Percentiles rank a stretch among this genome's conserved stretches.
phyloP scores from a whole-genome alignment of 2,888 invertebrate genomes.

The Parthenolecanium corni region DNA sequence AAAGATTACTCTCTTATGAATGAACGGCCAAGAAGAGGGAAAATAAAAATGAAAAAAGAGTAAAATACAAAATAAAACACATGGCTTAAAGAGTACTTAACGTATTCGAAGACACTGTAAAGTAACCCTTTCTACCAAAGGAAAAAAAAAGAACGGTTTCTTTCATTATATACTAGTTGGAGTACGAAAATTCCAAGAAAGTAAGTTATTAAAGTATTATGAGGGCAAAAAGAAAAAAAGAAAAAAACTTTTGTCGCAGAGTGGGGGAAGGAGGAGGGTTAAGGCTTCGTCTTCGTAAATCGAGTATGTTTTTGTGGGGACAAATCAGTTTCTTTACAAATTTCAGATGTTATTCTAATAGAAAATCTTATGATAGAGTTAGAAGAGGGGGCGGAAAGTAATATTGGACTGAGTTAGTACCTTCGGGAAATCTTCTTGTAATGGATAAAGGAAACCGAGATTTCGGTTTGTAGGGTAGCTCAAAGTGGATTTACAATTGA shows the following conservation, averaged over 20 bases:
- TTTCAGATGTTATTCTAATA: conserved; percentile 8
- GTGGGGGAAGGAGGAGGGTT: too few relatives aligned
- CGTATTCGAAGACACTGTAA: conserved; percentile 17
- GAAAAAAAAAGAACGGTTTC: conserved; percentile 14
- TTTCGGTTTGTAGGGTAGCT: conserved; percentile 10
- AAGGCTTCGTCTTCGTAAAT: conserved; percentile 8
- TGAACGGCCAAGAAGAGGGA: neutral
- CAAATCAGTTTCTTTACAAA: conserved; percentile 23
- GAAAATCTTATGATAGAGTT: conserved; percentile 5
- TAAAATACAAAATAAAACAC: conserved; percentile 9
- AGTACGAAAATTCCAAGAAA: conserved; percentile 18
- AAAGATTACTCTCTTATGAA: neutral
- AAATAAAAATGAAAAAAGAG: neutral
- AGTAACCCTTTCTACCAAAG: neutral
- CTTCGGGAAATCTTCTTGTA: conserved; percentile 20
- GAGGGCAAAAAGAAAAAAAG: neutral
- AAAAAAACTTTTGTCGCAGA: neutral
- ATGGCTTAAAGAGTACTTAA: conserved; percentile 16
- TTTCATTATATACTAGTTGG: conserved; percentile 3
- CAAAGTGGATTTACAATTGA: neutral
- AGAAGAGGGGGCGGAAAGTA: conserved; percentile 2
- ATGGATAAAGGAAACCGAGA: conserved; percentile 3
- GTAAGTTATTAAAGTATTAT: conserved; percentile 24
- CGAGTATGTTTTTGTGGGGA: conserved; percentile 16
- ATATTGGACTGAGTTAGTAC: conserved; percentile 3